Percentiles rank a stretch among this genome's conserved stretches.
These are phyloP conservation scores for Anniella stebbinsi DNA, from an alignment of 2,797 vertebrate genomes.

Conservation along the genomic window DNA sequence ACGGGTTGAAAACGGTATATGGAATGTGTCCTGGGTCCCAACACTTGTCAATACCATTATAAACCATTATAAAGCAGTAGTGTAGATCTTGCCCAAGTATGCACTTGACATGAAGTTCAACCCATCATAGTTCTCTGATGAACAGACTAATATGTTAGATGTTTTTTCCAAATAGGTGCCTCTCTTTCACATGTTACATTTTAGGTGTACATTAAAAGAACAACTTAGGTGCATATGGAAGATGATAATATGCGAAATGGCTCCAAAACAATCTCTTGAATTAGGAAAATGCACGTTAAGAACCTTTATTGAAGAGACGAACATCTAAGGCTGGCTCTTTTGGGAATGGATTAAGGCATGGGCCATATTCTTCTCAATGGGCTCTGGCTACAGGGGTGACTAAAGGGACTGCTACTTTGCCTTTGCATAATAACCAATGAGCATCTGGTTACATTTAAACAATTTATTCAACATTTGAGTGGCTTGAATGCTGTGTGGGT, in stretches of 20 bases:
- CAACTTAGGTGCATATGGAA: neutral
- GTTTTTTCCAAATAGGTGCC: neutral
- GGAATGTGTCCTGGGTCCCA: too few species aligned
- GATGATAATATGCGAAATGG: neutral
- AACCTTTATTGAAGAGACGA: neutral
- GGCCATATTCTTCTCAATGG: neutral
- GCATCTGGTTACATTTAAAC: constrained; percentile 70
- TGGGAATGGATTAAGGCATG: neutral
- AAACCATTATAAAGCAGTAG: too few species aligned
- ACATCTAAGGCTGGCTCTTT: neutral
- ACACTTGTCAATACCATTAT: too few species aligned
- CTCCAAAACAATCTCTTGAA: neutral
- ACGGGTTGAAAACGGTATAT: too few species aligned
- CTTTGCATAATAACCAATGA: constrained; percentile 31
- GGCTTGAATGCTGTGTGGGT: constrained; percentile 68
- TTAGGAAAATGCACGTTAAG: neutral
- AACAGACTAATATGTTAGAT: too few species aligned
- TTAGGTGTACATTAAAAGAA: neutral
- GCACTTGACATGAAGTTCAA: neutral
- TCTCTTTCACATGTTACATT: neutral
- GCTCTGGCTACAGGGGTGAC: constrained; percentile 19
- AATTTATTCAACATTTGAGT: constrained; percentile 68
- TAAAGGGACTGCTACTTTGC: constrained; percentile 33
- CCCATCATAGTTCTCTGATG: too few species aligned
- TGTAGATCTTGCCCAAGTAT: too few species aligned